Evolutionary conservation across 2,888 invertebrate genomes (phyloP), one percentile per base, ranked within the genome.

Genomic region (Quadriops clusia): DNA sequence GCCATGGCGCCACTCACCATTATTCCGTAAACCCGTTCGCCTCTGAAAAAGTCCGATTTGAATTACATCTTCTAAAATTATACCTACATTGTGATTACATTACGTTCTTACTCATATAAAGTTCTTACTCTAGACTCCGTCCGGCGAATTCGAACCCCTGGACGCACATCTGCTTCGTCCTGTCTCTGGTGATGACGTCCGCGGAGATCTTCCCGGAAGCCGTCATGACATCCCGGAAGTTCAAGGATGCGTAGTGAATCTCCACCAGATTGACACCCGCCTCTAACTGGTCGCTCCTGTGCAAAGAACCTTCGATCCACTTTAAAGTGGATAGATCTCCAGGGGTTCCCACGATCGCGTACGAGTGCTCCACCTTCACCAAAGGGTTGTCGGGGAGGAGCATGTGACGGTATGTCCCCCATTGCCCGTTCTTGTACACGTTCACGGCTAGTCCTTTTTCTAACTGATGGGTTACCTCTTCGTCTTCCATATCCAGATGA

Each of bases 201-300:
- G 76, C 73, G 5, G 83, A 77, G 4, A 95, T 70, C 50, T 87
- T 87, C 2, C 91, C 94, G 1, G 86, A 86, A 0, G 93, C 87
- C 1, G 87, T 67, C 95, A 95, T 94, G 1, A 95, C 68, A 56
- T 95, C 95, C 49, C 87, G 77, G 74, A 94, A 95, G 63, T 95
- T 97, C 8, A 95, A 56, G 0, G 90, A 73, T 0, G 86, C 63
- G 51, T 82, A 89, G 46, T 78, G 70, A 1, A 84, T 70, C 56
- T 71, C 13, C 7, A 32, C 15, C 7, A 23, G 14, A 12, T 24
- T 22, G 8, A 14, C 14, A 10, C 25, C 29, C 7, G 16, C 17
- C 7, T 13, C 5, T 17, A 11, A 4, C 4, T 8, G 2, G 4
- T 16, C 20, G 7, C n/a, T 14, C 4, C 15, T 14, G 3, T 13